These are phyloP conservation scores for Deilephila elpenor DNA, from an alignment of 2,888 invertebrate genomes.

Conservation along the genomic window DNA sequence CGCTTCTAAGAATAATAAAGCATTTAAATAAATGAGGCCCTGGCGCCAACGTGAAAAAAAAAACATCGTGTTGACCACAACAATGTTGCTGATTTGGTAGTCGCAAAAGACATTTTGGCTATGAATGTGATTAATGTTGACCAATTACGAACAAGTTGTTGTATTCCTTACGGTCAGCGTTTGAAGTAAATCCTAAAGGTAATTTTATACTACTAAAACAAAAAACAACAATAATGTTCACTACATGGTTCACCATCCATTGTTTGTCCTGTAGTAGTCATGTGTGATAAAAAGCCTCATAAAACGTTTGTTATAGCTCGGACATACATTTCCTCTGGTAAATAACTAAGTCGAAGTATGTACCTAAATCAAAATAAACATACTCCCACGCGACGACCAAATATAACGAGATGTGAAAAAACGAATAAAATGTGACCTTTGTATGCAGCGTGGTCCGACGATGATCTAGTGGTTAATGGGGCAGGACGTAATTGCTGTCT, in stretches of 20 bases:
- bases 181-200: slow-evolving; percentile 38
- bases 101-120: slow-evolving; percentile 45
- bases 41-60: slow-evolving; percentile 55
- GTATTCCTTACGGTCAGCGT: slow-evolving; percentile 42
- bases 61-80: slow-evolving; percentile 39
- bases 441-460: slow-evolving; percentile 10
- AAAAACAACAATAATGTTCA: background rate
- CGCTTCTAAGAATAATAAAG: slow-evolving; percentile 28
- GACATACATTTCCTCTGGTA: background rate
- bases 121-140: slow-evolving; percentile 48
- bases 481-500: background rate
- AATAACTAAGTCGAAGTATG: slow-evolving; percentile 17
- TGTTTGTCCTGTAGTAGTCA: slow-evolving; percentile 1
- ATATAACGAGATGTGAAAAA: slow-evolving; percentile 38
- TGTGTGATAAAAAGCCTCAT: background rate
- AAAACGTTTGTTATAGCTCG: background rate
- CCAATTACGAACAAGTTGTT: slow-evolving; percentile 61
- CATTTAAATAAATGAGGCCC: slow-evolving; percentile 29
- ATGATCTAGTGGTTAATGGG: slow-evolving; percentile 7
- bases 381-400: slow-evolving; percentile 48
- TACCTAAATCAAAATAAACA: slow-evolving; percentile 42
- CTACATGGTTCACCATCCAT: background rate
- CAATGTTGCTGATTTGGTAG: slow-evolving; percentile 54
- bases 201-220: background rate
- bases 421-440: slow-evolving; percentile 41